Evolutionary conservation across 23 tunicate species (phyloP).

Genomic region (Trididemnum clinides): DNA sequence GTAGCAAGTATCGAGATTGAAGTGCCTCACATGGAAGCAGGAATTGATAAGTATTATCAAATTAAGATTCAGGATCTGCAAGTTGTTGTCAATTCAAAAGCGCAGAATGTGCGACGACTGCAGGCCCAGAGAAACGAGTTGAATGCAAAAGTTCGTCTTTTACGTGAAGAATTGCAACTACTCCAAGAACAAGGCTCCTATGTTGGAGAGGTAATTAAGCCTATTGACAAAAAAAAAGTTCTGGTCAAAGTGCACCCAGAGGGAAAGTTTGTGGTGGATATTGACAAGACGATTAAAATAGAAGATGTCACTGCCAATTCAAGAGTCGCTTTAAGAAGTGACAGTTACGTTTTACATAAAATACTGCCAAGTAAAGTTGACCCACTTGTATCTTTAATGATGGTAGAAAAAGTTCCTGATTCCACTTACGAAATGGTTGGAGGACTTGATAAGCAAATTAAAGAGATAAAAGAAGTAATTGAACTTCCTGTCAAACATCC

Average conservation of each 20-base stretch:
- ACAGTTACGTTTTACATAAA: conserved; percentile 92
- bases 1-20: conserved; percentile 80
- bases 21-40: conserved; percentile 74
- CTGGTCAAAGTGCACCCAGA: conserved; percentile 96
- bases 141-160: conserved; percentile 84
- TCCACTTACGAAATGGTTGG: conserved; percentile 99
- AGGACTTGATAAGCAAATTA: conserved; percentile 96
- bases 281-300: conserved; percentile 84
- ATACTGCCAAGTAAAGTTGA: conserved; percentile 96
- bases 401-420: conserved; percentile 99
- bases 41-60: conserved; percentile 85
- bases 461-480: conserved; percentile 98
- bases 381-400: conserved; percentile 96
- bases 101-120: conserved; percentile 85
- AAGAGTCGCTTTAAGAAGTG: conserved; percentile 87
- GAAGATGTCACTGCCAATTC: conserved; percentile 94
- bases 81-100: conserved; percentile 80
- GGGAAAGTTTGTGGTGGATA: conserved; percentile 96
- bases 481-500: conserved; percentile 99
- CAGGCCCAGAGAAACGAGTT: conserved; percentile 95
- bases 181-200: conserved; percentile 96
- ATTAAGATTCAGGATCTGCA: conserved; percentile 83
- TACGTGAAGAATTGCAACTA: conserved; percentile 90
- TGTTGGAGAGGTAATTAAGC: conserved; percentile 97
- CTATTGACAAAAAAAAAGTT: conserved; percentile 93